Percentiles rank a stretch among this genome's conserved stretches.
phyloP scores from a whole-genome alignment of 2,113 vertebrate genomes.

The Hystrix brachyura region DNA sequence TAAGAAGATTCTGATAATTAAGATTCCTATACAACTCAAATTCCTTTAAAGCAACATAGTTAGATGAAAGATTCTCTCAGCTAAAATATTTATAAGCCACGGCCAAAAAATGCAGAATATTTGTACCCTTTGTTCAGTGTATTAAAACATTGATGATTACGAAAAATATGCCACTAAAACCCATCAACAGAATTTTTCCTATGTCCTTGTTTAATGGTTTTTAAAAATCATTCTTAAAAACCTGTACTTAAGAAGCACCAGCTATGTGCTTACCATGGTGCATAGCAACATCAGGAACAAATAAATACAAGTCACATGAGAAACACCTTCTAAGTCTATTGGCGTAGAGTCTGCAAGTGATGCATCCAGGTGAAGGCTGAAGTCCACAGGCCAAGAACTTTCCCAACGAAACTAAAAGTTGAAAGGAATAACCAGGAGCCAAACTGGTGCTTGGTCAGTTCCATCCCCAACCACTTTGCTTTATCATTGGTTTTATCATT shows the following conservation, averaged over 20 bases:
- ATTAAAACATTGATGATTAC: constrained; percentile 37
- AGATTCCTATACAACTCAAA: constrained; percentile 65
- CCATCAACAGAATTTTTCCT: neutral
- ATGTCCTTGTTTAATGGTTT: constrained; percentile 42
- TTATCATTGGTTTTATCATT: neutral
- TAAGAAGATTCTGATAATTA: constrained; percentile 77
- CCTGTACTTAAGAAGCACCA: neutral
- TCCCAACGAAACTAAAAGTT: neutral
- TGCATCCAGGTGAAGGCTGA: neutral
- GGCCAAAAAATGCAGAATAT: constrained; percentile 50
- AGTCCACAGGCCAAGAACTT: constrained; percentile 1
- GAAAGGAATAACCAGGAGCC: neutral
- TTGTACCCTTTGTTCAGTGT: neutral
- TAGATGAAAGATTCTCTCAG: constrained; percentile 54
- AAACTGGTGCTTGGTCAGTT: neutral
- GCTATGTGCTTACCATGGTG: neutral
- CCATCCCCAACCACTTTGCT: neutral
- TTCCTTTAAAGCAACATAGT: constrained; percentile 64
- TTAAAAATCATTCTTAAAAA: constrained; percentile 24
- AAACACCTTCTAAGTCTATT: constrained; percentile 4
- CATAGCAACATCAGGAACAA: constrained; percentile 49
- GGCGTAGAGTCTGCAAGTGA: neutral
- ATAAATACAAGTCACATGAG: neutral
- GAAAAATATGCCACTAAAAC: neutral
- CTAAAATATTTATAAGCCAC: constrained; percentile 42